Evolutionary conservation across 1,140 invertebrate species (phyloP), one percentile per base, ranked within the genome.

Genomic region (Drosophila nannoptera): DNA sequence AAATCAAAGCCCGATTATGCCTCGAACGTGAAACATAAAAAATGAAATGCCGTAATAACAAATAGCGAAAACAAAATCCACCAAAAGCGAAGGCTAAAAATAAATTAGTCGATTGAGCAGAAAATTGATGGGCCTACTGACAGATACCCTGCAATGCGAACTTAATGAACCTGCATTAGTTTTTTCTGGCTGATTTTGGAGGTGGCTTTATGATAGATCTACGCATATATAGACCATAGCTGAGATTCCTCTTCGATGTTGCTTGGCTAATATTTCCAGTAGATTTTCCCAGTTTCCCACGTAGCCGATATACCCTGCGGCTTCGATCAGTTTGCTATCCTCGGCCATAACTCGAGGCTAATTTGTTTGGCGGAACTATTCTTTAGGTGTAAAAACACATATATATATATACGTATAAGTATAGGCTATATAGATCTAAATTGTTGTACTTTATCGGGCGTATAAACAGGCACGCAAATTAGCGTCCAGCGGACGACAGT

Each of bases 1-100:
- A 84, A 77, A 67, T 75, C 48, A 73, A 78, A 71, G 31, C 35
- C 55, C 74, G 81, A 86, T 86, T 81, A 86, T 69, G 60, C 53
- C 43, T 33, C 11, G 22, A 45, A 48, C 42, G 32, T 12, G 40
- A 42, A 5, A 48, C 31, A 53, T 53, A 67, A 45, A 61, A 67
- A 52, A 50, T 50, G 5, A 67, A 60, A 60, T 65, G 35, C 42
- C 22, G 29, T 49, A 58, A 49, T 40, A 65, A 46, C 33, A 56
- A 33, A 62, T 61, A 78, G 40, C 40, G 63, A 75, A 73, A 73
- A 48, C 33, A 12, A 59, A 59, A 63, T 22, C 22, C 22, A 22
- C 12, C 43, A 53, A 40, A 49, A n/a, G n/a, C 4, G 12, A 36
- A 45, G 43, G 33, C 35, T 58, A 42, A 65, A 50, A 38, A 66